Base-by-base conservation (phyloP, 2,888 invertebrate species). In the Rotaria socialis region DNA sequence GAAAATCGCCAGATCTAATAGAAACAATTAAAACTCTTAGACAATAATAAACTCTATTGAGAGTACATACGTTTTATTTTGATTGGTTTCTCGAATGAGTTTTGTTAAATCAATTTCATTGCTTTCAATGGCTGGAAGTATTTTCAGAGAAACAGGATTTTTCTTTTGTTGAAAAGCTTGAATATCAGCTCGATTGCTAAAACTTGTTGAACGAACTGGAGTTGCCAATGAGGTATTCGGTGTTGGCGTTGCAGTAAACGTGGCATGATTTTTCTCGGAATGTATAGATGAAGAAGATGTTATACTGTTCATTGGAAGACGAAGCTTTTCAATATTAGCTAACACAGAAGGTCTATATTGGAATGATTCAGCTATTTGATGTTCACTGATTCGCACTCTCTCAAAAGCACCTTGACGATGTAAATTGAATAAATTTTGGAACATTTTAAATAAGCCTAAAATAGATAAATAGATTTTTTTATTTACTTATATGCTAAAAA, bases 101-200 rank as follows among this genome's bases (percentile, higher is more conserved):
- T 67, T 14, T 35, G 67, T 67, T 67, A 67, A 19, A 41, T 67
- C 67, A 67, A 67, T 35, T 67, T 67, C 67, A 67, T 67, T 67
- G 19, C 67, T 67, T 16, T 67, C 67, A 4, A 67, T 67, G n/a
- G 4, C 0, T 56, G 5, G 67, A 35, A 6, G 35, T 16, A 11
- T 11, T 27, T n/a, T 60, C 27, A 10, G 14, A 27, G 14, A 5
- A 35, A 67, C 5, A 16, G 67, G 35, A 27, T 19, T 11, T 67
- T 67, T 35, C 16, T 67, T 67, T 2, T 67, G 67, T 41, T 41
- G 67, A 19, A 67, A 67, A 35, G 67, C 67, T 67, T 67, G 35
- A 19, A 67, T 41, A 35, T 67, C 67, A 67, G 67, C 27, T 67
- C 67, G 35, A 35, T 67, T 67, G 19, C 67, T 67, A 35, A 67